Conservation (phyloP, 2,888 invertebrate species). For the Athetis lepigone region DNA sequence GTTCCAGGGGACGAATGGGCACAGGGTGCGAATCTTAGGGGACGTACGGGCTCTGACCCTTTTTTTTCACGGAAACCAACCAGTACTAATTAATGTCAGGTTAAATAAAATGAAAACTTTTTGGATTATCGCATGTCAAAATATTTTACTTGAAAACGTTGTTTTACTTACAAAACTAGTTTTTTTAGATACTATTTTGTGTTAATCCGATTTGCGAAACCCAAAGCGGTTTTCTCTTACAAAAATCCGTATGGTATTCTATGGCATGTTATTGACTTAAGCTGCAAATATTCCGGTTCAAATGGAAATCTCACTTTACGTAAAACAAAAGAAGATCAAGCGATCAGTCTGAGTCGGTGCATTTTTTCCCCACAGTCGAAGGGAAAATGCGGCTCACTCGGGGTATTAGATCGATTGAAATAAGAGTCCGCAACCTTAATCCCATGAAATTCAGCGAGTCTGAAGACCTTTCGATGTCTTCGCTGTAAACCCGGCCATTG, state of each 20-base stretch:
- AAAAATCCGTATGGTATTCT: not conserved
- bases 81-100: not conserved
- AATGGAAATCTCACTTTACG: slow-evolving; percentile 25
- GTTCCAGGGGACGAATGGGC: no score
- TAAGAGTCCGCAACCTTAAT: slow-evolving; percentile 77
- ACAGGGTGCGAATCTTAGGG: no score
- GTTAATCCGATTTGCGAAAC: not conserved
- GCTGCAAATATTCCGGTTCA: slow-evolving; percentile 12
- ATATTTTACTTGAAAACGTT: no score
- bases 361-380: slow-evolving; percentile 35
- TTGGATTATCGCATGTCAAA: not conserved
- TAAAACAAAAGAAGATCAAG: slow-evolving; percentile 32
- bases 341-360: slow-evolving; percentile 23
- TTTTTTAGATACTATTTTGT: not conserved
- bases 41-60: no score
- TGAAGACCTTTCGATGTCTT: slow-evolving; percentile 84
- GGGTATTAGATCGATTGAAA: slow-evolving; percentile 77
- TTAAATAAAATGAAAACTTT: not conserved
- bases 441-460: slow-evolving; percentile 79
- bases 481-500: slow-evolving; percentile 80
- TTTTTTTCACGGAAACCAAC: not conserved
- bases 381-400: slow-evolving; percentile 54
- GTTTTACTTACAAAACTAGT: no score
- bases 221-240: not conserved
- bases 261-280: not conserved